These are phyloP conservation scores for Argyrosomus regius DNA, from an alignment of 2,797 vertebrate species.

Conservation along the genomic window DNA sequence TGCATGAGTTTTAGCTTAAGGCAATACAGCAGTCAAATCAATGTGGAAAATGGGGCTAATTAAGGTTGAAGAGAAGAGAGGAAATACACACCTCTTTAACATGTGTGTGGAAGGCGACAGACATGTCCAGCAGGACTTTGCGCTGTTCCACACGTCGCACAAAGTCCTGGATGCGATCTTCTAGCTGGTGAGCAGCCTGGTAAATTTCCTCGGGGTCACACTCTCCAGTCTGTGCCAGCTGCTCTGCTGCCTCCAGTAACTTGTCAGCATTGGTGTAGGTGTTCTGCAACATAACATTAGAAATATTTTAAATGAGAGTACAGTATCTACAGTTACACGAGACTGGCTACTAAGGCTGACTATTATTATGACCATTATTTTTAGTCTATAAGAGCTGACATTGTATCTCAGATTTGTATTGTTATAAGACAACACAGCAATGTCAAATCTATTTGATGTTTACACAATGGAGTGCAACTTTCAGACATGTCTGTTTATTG, in stretches of 20 bases:
- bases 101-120: constrained; percentile 97
- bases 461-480: background rate
- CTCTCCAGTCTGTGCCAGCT: constrained; percentile 96
- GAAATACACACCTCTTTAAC: constrained; percentile 92
- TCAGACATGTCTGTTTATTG: background rate
- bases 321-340: background rate
- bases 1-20: background rate
- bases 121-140: constrained; percentile 97
- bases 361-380: background rate
- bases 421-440: background rate
- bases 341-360: background rate
- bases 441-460: background rate
- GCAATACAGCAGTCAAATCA: background rate
- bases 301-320: constrained; percentile 3
- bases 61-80: background rate
- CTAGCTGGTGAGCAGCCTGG: constrained; percentile 97
- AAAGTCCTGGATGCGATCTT: constrained; percentile 98
- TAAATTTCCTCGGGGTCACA: constrained; percentile 99
- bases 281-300: constrained; percentile 85
- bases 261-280: constrained; percentile 99
- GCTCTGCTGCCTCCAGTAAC: constrained; percentile 95
- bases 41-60: constrained; percentile 2
- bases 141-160: constrained; percentile 96
- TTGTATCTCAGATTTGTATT: background rate
- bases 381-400: background rate